Base-by-base conservation (phyloP, 2,888 invertebrate genomes). In the Cheilosia pagana region DNA sequence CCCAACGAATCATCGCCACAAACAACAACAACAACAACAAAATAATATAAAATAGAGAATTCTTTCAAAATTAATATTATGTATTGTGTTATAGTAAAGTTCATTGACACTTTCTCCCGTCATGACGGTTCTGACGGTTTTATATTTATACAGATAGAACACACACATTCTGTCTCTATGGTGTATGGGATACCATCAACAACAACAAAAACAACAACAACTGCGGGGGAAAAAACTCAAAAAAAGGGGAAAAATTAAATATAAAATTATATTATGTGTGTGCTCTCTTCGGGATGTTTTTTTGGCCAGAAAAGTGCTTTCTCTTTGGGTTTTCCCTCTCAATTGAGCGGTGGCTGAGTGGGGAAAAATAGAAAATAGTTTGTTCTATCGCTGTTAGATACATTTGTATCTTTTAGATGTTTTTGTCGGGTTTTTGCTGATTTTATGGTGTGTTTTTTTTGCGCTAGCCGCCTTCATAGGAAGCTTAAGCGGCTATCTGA, bases 51-150 rank as follows among this genome's bases (percentile, higher is more conserved):
- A 55, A 59, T 31, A 5, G 25, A 50, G 50, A 48, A 60, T 59
- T 68, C 35, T 39, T 62, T 62, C 67, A 78, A 55, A 65, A 85
- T 65, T 76, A 81, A 75, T 85, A 70, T 85, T 75, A 75, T 75
- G 83, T 85, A 75, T 85, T 85, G 81, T 85, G 14, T 48, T 81
- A 81, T 85, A 85, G 89, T 90, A 89, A 90, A 90, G 91, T 91
- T 91, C 91, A 92, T 91, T 91, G 92, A 91, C 92, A 91, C 90
- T 91, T 90, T 87, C 86, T 81, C 83, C 50, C 76, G 74, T 76
- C 81, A 89, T 85, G 85, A 85, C 75, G 85, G 85, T 85, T 85
- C 85, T 85, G 85, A 85, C 85, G 85, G 85, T 85, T 85, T 85
- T 85, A 85, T 85, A 76, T 85, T 85, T 85, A 81, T 81, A 85